phyloP scores from a whole-genome alignment of 2,113 vertebrate species.

The Alouatta palliata region DNA sequence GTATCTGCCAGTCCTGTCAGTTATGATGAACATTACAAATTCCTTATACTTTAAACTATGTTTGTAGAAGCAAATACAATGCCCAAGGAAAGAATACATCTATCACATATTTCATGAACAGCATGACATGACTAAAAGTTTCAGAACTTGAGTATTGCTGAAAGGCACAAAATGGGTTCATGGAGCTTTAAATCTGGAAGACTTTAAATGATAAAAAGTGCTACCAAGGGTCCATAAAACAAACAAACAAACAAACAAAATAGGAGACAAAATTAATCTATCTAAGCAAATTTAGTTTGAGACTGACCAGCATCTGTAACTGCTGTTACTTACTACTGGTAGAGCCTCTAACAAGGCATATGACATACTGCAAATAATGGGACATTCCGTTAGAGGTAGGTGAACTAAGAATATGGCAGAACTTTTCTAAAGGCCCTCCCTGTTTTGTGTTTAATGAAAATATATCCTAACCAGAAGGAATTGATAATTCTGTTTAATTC shows the following conservation, averaged over 20 bases:
- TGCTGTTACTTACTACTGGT: background rate
- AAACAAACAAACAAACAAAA: background rate
- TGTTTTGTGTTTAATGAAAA: background rate
- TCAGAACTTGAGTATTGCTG: background rate
- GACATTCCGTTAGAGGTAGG: fast-evolving
- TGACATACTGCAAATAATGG: background rate
- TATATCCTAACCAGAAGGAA: background rate
- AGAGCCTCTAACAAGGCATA: background rate
- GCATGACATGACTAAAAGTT: constrained; percentile 45
- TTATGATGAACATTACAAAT: constrained; percentile 49
- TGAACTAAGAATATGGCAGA: background rate
- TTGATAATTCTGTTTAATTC: background rate
- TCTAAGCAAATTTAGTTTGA: background rate
- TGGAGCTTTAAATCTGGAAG: background rate
- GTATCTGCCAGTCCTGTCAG: background rate
- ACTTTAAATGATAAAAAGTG: background rate
- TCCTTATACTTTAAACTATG: constrained; percentile 10
- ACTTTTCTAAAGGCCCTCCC: background rate
- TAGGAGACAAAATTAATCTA: background rate
- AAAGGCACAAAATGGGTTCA: background rate
- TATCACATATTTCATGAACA: constrained; percentile 44
- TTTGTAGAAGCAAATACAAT: constrained; percentile 52
- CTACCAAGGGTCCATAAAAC: background rate
- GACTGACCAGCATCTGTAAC: background rate
- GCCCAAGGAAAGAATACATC: constrained; percentile 28